These are phyloP conservation scores for Chloebia gouldiae DNA, from an alignment of 2,113 vertebrate genomes.

Conservation along the genomic window DNA sequence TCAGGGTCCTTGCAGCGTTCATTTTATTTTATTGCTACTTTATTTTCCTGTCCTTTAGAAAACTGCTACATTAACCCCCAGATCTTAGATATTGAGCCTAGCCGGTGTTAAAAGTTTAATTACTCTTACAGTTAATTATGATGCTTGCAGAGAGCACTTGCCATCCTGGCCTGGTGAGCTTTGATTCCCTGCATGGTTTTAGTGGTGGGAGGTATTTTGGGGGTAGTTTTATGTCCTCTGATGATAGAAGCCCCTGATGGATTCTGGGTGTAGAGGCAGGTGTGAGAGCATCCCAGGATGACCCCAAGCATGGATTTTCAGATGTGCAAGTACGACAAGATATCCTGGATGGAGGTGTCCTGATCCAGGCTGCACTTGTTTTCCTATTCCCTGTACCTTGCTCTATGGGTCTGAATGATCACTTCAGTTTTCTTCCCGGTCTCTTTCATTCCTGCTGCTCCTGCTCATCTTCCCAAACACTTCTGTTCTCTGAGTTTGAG, in stretches of 20 bases:
- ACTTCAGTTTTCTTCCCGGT: not conserved
- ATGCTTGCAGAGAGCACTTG: not conserved
- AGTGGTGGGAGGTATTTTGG: not conserved
- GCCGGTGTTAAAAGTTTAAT: not conserved
- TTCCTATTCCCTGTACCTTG: not conserved
- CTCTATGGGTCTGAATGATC: not conserved
- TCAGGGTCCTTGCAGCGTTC: not conserved
- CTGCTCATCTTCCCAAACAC: not conserved
- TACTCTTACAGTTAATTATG: not conserved
- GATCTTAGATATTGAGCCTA: not conserved
- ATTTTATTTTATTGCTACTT: conserved; percentile 13
- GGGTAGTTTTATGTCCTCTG: not conserved
- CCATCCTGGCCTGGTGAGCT: not conserved
- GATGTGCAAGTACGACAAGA: not conserved
- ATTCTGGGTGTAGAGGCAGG: not conserved
- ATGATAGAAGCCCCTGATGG: not conserved
- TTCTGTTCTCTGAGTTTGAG: not conserved
- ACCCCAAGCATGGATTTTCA: not conserved
- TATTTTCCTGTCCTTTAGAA: conserved; percentile 36
- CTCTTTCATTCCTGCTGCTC: not conserved
- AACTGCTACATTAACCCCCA: conserved; percentile 8
- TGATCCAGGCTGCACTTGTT: not conserved
- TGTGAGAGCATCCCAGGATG: not conserved
- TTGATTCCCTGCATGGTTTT: not conserved
- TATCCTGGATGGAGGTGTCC: not conserved